Evolutionary conservation across 2,888 invertebrate species (phyloP), one percentile per base, ranked within the genome.

Genomic region (Ochropleura leucogaster): DNA sequence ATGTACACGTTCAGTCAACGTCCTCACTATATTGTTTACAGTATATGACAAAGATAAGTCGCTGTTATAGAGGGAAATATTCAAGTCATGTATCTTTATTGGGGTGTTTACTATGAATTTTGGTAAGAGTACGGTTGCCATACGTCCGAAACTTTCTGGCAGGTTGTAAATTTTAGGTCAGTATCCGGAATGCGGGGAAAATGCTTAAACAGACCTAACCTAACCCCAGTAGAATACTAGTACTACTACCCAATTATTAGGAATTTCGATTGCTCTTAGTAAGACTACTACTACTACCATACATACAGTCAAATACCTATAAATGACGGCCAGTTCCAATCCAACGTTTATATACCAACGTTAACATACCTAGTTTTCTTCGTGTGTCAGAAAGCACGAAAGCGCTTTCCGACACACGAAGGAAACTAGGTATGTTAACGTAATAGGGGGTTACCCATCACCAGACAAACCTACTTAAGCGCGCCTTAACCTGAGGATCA

Each of bases 1-100:
- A 89, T 89, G 60, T 60, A 74, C 79, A 79, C 89, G 60, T 60
- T 72, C 79, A 79, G 86, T 86, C 86, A 86, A 86, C 69, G 82
- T 77, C 86, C 86, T 84, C 75, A 60, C 67, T 73, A 72, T 79
- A 79, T 77, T 84, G 86, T 87, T 86, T 87, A 86, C 82, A 80
- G 74, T 82, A 68, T 77, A 76, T 70, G 73, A 82, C 68, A 65
- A 78, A 82, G 79, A 84, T 79, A 83, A 85, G 80, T 80, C 66
- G 83, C 71, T 72, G 69, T 57, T 78, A 75, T 49, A 67, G 42
- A 76, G 67, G 53, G 53, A 79, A 83, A 57, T 75, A 87, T 86
- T 87, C 82, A 55, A 65, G 68, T 76, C 86, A 72, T 69, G 83
- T 77, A 74, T 60, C 59, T 62, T 68, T 78, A 83, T 65, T 78